Evolutionary conservation across 2,797 vertebrate species (phyloP).

Genomic region (Lepidocolaptes lacrymiger): DNA sequence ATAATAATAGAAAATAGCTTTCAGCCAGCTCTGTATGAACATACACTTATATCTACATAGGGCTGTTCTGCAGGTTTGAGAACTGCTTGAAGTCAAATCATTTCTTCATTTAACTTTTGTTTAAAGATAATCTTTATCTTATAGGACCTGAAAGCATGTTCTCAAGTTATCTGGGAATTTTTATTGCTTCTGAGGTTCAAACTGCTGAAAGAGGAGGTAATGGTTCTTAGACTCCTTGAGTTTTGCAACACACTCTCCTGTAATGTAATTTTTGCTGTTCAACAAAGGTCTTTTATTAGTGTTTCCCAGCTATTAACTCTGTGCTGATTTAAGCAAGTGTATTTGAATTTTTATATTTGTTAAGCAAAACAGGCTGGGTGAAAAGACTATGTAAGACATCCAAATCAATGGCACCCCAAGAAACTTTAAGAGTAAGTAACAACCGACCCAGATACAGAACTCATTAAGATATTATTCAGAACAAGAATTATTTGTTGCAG

Average conservation of each 20-base stretch:
- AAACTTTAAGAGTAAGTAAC: background rate
- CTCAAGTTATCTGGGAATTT: background rate
- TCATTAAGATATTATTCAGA: background rate
- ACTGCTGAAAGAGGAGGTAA: background rate
- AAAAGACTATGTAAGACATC: background rate
- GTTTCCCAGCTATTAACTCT: background rate
- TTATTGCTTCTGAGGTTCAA: background rate
- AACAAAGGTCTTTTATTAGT: background rate
- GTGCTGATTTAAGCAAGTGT: background rate
- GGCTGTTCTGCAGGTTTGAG: background rate
- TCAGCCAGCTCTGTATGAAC: background rate
- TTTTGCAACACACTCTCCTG: background rate
- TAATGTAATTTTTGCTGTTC: background rate
- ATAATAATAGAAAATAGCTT: background rate
- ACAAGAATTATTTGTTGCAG: background rate
- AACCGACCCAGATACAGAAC: background rate
- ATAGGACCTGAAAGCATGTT: background rate
- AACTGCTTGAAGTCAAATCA: background rate
- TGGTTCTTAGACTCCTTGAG: background rate
- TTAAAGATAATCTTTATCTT: conserved; percentile 24
- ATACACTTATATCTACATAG: background rate
- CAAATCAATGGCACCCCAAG: background rate
- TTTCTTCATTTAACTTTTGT: background rate
- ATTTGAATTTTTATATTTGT: background rate
- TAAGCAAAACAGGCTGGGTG: background rate